A percentile compares a stretch with the other conserved stretches of the same genome.
phyloP scores from a whole-genome alignment of 1,140 invertebrate species.

The Colletes gigas region DNA sequence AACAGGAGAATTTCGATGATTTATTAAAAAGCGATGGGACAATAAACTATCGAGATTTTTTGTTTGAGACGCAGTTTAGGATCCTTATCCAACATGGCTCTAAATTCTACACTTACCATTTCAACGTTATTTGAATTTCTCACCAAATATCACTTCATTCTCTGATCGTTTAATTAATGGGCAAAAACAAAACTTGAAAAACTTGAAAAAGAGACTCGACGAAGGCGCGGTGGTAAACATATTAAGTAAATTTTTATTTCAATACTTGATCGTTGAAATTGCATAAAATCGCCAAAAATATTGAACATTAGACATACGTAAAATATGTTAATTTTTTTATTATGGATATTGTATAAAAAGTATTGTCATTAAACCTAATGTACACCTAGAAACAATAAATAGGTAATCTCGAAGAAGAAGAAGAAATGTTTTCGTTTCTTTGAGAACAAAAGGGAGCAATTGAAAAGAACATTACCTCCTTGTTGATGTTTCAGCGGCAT shows the following conservation, averaged over 20 bases:
- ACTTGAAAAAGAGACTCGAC: too few relatives aligned
- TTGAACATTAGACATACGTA: neutral
- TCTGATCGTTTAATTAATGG: too few relatives aligned
- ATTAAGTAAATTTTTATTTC: slow-evolving; percentile 6
- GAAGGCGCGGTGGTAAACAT: neutral
- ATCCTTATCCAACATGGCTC: too few relatives aligned
- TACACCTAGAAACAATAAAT: neutral
- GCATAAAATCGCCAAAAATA: neutral
- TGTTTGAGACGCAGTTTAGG: too few relatives aligned
- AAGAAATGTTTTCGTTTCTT: slow-evolving; percentile 1
- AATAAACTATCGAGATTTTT: too few relatives aligned
- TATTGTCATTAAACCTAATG: slow-evolving; percentile 32
- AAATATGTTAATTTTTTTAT: neutral
- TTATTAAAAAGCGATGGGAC: too few relatives aligned
- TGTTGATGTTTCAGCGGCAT: slow-evolving; percentile 73
- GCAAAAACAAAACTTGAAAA: too few relatives aligned
- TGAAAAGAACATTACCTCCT: slow-evolving; percentile 62
- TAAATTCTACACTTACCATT: too few relatives aligned
- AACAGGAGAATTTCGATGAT: too few relatives aligned
- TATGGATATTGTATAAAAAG: slow-evolving; percentile 7
- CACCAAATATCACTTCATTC: too few relatives aligned
- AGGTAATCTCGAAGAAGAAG: slow-evolving; percentile 14
- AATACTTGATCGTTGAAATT: neutral
- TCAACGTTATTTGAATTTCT: too few relatives aligned
- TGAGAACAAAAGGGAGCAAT: neutral